These are phyloP conservation scores for Paragorgia papillata DNA, from an alignment of 92 coral and sea anemone species.

Conservation along the genomic window DNA sequence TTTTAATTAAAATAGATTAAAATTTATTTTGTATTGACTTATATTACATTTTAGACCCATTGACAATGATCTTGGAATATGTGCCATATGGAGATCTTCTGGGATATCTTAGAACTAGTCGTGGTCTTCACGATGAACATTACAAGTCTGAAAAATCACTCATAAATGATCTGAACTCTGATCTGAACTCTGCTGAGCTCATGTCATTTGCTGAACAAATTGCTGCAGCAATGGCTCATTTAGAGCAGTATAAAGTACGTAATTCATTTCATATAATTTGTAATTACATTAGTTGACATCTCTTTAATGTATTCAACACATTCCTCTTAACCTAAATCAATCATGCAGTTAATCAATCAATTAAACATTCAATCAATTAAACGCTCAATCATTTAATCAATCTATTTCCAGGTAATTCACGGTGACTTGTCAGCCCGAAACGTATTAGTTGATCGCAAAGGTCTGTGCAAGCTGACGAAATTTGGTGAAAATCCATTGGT, in stretches of 20 bases:
- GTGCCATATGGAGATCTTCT: conserved; percentile 66
- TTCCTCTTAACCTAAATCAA: too few species aligned
- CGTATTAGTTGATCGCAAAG: conserved; percentile 31
- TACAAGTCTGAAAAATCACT: conserved; percentile 51
- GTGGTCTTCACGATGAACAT: conserved; percentile 63
- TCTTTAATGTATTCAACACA: too few species aligned
- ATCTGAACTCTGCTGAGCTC: conserved; percentile 57
- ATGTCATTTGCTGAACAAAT: conserved; percentile 65
- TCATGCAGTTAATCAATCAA: too few species aligned
- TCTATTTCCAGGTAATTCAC: conserved; percentile 21
- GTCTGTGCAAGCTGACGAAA: conserved; percentile 24
- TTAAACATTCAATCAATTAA: too few species aligned
- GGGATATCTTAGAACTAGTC: conserved; percentile 63
- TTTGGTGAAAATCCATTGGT: conserved; percentile 36
- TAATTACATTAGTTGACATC: too few species aligned
- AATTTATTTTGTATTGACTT: not conserved
- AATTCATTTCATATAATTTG: not conserved
- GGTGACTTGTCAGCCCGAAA: conserved; percentile 40
- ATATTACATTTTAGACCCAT: conserved; percentile 30
- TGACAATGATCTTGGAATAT: conserved; percentile 63
- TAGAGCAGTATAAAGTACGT: conserved; percentile 57
- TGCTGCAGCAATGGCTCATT: conserved; percentile 65
- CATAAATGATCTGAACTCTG: conserved; percentile 52
- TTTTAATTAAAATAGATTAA: too few species aligned
- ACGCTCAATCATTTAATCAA: too few species aligned